Evolutionary conservation across 1,140 invertebrate species (phyloP), one percentile per base, ranked within the genome.

Genomic region (Drosophila ogumai): DNA sequence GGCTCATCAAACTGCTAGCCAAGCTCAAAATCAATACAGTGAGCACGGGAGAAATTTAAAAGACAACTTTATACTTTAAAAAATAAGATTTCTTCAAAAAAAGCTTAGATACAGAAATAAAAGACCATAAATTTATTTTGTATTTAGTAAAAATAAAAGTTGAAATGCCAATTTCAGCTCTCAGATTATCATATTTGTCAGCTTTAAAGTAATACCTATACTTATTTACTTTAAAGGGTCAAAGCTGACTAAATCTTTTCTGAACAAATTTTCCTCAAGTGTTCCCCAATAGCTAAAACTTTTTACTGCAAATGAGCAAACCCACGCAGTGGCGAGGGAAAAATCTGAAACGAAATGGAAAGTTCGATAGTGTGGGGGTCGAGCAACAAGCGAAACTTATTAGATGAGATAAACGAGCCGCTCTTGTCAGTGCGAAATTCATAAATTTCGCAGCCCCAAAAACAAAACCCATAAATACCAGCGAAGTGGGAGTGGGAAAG

Each of bases 241-340:
- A 9, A 9, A 54, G 10, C 22, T 22, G 10, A 1, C 49, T 1
- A 0, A 50, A 19, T 13, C 17, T 50, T 32, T 8, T 10, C n/a
- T 7, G 0, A 3, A 3, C 10, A 3, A 0, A 38, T 47, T 66
- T 69, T 69, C 15, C 50, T 5, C 47, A 17, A 54, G 66, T 69
- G 61, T 15, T 22, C 8, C 7, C 44, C 65, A 76, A 76, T 75
- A 64, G 68, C 63, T 77, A 69, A 58, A 47, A 75, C 47, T 80
- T 80, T 84, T 85, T 85, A 85, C 81, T 85, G 81, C 82, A 85
- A 85, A 85, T 85, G 73, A 86, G 61, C 34, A 66, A 40, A 19
- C 49, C 54, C 41, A 40, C 22, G 40, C 54, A 61, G 54, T 44
- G 49, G 38, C 43, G 10, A 25, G n/a, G 10, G 31, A n/a, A 38